A percentile compares a stretch with the other conserved stretches of the same genome.
phyloP scores from a whole-genome alignment of 1,140 invertebrate species.

The Calosoma granatense region DNA sequence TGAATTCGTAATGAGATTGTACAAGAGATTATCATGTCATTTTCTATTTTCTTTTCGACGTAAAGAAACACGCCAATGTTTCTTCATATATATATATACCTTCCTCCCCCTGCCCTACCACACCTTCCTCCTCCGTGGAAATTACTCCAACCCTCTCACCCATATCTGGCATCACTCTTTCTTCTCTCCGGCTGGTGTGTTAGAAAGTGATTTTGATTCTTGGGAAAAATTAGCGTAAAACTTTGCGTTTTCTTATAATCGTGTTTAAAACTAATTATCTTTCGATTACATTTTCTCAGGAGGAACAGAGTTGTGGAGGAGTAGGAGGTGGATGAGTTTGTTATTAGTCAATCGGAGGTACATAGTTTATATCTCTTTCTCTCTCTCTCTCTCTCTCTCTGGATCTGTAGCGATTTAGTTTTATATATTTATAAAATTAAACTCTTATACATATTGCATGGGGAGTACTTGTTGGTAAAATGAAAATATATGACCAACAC shows the following conservation, averaged over 20 bases:
- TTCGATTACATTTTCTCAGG: slow-evolving; percentile 1
- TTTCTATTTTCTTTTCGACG: slow-evolving; percentile 16
- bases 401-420: too few species aligned
- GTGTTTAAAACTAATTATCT: slow-evolving; percentile 6
- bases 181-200: too few species aligned
- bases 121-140: background rate
- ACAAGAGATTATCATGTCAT: slow-evolving; percentile 20
- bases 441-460: too few species aligned
- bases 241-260: slow-evolving; percentile 7
- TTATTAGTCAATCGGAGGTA: too few species aligned
- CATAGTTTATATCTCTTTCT: too few species aligned
- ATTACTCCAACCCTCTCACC: background rate
- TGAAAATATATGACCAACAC: too few species aligned
- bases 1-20: slow-evolving; percentile 26
- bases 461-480: too few species aligned
- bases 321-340: too few species aligned
- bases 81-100: background rate
- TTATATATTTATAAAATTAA: too few species aligned
- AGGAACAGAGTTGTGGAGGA: background rate
- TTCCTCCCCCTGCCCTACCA: background rate
- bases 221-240: slow-evolving; percentile 4
- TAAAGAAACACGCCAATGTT: slow-evolving; percentile 7
- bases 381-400: too few species aligned
- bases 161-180: too few species aligned
- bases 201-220: slow-evolving; percentile 4